These are phyloP conservation scores for Phymastichus coffea DNA, from an alignment of 1,140 invertebrate species.

Conservation along the genomic window DNA sequence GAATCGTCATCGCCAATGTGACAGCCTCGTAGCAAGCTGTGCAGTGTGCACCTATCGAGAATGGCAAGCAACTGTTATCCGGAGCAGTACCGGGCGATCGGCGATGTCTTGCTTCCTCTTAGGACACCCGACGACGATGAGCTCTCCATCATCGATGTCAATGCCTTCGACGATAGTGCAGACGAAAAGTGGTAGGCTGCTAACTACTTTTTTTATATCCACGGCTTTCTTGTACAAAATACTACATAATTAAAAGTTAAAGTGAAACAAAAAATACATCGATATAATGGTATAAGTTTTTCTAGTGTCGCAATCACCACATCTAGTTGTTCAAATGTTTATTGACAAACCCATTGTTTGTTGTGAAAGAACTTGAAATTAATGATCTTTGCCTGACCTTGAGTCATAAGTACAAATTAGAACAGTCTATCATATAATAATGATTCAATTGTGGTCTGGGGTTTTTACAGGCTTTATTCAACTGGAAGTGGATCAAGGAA, in stretches of 20 bases:
- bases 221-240: not conserved
- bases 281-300: not conserved
- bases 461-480: slow-evolving; percentile 12
- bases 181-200: slow-evolving; percentile 24
- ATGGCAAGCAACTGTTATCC: too few relatives aligned
- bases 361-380: too few relatives aligned
- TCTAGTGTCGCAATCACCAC: not conserved
- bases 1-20: not conserved
- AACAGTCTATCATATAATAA: not conserved
- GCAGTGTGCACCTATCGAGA: not conserved
- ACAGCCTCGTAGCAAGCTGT: not conserved
- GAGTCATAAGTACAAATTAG: too few relatives aligned
- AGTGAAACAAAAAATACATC: not conserved
- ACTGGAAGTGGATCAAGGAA: not conserved
- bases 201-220: slow-evolving; percentile 1
- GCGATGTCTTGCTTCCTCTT: too few relatives aligned
- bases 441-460: not conserved
- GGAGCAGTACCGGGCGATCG: too few relatives aligned
- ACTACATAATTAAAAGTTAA: not conserved
- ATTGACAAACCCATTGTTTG: not conserved
- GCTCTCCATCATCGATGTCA: slow-evolving; percentile 28
- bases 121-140: slow-evolving; percentile 19
- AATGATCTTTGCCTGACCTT: too few relatives aligned
- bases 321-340: not conserved
- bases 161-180: slow-evolving; percentile 20